Base-by-base conservation (phyloP, 2,888 invertebrate genomes). In the Nephrotoma guestfalica region DNA sequence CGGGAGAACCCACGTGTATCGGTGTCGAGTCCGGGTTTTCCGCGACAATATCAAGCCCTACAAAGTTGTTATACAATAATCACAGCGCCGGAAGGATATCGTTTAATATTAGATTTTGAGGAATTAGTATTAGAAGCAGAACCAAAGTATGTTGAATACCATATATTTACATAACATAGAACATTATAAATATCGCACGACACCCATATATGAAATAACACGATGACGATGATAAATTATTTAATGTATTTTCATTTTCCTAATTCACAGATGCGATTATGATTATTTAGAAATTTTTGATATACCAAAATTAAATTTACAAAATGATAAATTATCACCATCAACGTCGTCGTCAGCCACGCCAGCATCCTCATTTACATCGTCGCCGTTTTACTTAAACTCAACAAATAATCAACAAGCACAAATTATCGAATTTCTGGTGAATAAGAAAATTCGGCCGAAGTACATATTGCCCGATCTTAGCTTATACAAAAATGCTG, bases 11-110 rank as follows among this genome's bases (percentile, higher is more conserved):
- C 95, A 0, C 93, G 94, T 88, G 94, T 94, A 0, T 93, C 94
- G 0, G 92, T 96, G n/a, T 94, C 95, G 86, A 96, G 96, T 90
- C 97, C 97, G 2, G 95, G 95, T 57, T 97, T 96, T 91, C 97
- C 97, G 0, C 93, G 94, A 15, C 93, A 94, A 18, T 97, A 97
- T 92, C 95, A 95, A 0, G 95, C 96, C 89, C 95, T 95, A 90
- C 93, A 94, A 83, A 93, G 94, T 88, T 97, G 97, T 90, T 93
- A 94, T 88, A 96, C 94, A 89, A 93, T 93, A 87, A 93, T 97
- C 86, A 92, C 92, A 4, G 95, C 95, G 2, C 95, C 95, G 0
- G 92, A 93, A 0, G 94, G 94, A 15, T 95, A 94, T 89, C 93
- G 94, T n/a, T 92, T 96, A 85, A 92, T 94, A 0, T 90, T 96